Evolutionary conservation across 2,113 vertebrate genomes (phyloP).

Genomic region (Neofelis nebulosa): DNA sequence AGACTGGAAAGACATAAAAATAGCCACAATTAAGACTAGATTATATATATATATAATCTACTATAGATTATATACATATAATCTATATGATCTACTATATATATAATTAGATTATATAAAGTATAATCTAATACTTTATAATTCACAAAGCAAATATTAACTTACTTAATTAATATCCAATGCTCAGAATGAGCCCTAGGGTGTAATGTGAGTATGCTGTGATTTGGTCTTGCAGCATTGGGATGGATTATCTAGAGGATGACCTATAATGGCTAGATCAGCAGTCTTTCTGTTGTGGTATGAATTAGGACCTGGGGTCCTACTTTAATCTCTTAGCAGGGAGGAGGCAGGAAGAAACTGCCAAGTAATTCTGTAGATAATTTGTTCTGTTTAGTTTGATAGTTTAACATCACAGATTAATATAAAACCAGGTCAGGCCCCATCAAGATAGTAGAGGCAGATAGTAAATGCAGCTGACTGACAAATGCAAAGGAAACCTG

Average conservation of each 20-base stretch:
- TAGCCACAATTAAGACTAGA: background rate
- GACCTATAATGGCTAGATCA: background rate
- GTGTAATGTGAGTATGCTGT: background rate
- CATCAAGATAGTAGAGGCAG: background rate
- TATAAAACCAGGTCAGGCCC: background rate
- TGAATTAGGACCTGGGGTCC: background rate
- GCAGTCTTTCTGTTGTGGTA: background rate
- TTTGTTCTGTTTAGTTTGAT: background rate
- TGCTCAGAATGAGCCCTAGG: background rate
- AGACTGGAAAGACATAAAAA: background rate
- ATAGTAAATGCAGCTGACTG: background rate
- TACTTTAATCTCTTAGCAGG: background rate
- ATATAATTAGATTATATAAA: too few species aligned
- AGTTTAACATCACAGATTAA: background rate
- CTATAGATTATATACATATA: too few species aligned
- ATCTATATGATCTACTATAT: too few species aligned
- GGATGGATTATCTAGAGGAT: background rate
- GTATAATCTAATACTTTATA: background rate
- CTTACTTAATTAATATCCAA: background rate
- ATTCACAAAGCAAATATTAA: background rate
- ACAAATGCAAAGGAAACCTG: background rate
- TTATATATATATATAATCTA: too few species aligned
- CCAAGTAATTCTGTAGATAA: background rate
- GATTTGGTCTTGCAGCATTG: background rate
- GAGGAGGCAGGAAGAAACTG: background rate